Conservation (phyloP, 2,113 vertebrate genomes). For the Bubo scandiacus region DNA sequence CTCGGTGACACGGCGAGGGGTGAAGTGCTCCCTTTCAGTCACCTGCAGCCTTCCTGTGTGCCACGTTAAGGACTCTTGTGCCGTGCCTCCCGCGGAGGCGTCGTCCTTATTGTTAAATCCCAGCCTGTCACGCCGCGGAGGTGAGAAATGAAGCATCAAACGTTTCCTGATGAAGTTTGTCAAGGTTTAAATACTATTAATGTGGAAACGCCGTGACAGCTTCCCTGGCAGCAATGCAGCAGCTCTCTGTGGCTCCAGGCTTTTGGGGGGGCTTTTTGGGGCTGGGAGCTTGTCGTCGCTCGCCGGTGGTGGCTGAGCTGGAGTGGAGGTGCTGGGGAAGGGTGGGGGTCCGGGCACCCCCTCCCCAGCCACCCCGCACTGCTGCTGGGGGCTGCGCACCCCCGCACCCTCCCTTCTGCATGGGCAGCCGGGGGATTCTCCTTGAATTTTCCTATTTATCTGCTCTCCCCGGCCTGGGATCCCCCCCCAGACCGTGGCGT, state of each 20-base stretch:
- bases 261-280: neutral
- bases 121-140: neutral
- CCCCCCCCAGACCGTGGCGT: fast-evolving
- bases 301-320: fast-evolving
- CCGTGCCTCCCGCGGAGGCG: neutral
- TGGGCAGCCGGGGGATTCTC: neutral
- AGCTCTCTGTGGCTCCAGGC: neutral
- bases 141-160: conserved; percentile 10
- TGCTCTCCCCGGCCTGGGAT: fast-evolving
- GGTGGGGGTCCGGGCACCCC: neutral
- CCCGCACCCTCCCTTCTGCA: neutral
- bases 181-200: neutral
- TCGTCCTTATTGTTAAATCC: neutral
- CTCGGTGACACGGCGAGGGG: neutral
- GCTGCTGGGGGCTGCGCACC: neutral
- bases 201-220: neutral
- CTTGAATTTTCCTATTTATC: neutral
- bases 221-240: neutral
- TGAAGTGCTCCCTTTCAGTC: neutral
- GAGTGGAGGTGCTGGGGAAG: neutral
- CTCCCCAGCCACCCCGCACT: neutral
- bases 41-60: neutral
- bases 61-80: neutral
- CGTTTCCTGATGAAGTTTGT: conserved; percentile 2
- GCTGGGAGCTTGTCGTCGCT: fast-evolving